phyloP scores from a whole-genome alignment of 1,140 invertebrate genomes.

The Calycopis cecrops region DNA sequence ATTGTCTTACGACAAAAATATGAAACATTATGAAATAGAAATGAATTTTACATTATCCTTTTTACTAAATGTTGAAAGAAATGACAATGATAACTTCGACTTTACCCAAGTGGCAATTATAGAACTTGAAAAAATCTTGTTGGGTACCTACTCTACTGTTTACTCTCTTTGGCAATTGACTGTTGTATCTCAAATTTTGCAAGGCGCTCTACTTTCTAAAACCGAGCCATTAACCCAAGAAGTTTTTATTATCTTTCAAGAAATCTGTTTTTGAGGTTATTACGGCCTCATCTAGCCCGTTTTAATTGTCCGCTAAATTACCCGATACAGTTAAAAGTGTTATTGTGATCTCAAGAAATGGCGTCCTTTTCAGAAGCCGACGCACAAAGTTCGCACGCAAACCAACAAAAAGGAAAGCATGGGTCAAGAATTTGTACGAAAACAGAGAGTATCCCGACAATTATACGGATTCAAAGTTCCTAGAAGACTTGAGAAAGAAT shows the following conservation, averaged over 20 bases:
- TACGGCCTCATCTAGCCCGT: background rate
- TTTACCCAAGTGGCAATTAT: too few relatives aligned
- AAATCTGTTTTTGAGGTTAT: too few relatives aligned
- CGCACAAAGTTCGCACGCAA: constrained; percentile 41
- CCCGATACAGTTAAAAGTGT: constrained; percentile 1
- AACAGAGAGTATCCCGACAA: constrained; percentile 92
- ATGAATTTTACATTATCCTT: too few relatives aligned
- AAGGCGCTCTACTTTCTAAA: too few relatives aligned
- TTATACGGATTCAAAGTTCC: constrained; percentile 90
- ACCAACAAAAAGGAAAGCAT: constrained; percentile 69
- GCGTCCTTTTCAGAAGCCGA: constrained; percentile 58
- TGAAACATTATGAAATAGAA: too few relatives aligned
- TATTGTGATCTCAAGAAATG: constrained; percentile 27
- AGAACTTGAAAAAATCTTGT: too few relatives aligned
- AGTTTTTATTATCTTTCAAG: background rate
- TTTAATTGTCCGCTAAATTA: background rate
- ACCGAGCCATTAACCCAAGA: background rate
- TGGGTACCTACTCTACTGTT: too few relatives aligned
- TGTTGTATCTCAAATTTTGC: too few relatives aligned
- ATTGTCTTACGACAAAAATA: too few relatives aligned
- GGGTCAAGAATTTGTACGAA: constrained; percentile 93
- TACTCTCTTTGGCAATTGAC: too few relatives aligned
- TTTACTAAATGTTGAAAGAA: too few relatives aligned
- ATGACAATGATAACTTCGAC: too few relatives aligned
- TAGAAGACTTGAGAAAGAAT: constrained; percentile 91